Conservation (phyloP, 2,797 vertebrate species). For the Mormyrus proboscirostris region DNA sequence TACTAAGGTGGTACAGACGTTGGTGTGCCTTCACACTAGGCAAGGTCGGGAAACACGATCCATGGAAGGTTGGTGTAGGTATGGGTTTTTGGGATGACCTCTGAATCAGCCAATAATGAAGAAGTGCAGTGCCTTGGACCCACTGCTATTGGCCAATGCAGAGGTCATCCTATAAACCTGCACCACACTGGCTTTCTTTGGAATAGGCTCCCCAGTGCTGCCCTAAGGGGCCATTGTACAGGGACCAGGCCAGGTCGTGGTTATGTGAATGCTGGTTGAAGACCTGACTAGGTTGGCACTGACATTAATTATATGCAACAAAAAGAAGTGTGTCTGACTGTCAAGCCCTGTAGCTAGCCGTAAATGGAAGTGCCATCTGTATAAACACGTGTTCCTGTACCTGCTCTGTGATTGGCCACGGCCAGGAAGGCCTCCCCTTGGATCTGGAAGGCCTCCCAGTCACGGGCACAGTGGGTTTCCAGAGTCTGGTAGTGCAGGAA, state of each 20-base stretch:
- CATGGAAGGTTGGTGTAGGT: neutral
- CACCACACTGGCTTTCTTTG: neutral
- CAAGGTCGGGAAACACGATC: neutral
- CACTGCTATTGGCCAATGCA: neutral
- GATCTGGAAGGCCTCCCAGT: constrained; percentile 93
- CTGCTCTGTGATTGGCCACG: constrained; percentile 93
- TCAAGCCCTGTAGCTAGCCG: neutral
- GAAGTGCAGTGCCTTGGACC: neutral
- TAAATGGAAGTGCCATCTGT: neutral
- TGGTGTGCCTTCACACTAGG: neutral
- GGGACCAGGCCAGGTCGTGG: neutral
- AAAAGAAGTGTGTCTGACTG: neutral
- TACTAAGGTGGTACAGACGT: neutral
- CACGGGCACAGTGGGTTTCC: constrained; percentile 80
- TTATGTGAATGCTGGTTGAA: neutral
- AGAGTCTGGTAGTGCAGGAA: constrained; percentile 80
- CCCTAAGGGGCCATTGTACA: neutral
- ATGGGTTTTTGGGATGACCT: neutral
- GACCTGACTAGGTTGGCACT: neutral
- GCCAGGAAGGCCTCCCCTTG: constrained; percentile 78
- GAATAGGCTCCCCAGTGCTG: neutral
- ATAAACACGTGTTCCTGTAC: constrained; percentile 48
- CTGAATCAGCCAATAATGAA: neutral
- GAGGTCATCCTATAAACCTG: neutral
- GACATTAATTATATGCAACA: neutral